Base-by-base conservation (phyloP, 2,113 vertebrate genomes). In the Elephas maximus region DNA sequence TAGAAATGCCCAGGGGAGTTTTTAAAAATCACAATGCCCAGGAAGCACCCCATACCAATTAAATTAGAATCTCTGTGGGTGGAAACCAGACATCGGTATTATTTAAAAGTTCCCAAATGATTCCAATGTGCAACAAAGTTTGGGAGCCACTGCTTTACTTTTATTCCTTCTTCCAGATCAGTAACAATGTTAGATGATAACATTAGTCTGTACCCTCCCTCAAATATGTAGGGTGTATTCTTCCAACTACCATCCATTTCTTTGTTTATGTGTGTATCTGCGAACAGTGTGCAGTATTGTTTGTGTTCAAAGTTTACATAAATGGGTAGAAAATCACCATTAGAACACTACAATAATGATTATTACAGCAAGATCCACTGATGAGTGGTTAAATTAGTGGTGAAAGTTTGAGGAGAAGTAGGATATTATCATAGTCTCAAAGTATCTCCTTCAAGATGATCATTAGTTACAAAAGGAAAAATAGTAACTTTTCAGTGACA, bases 291-390 rank as follows among this genome's bases (percentile, higher is more conserved):
- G 33, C 62, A 87, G 44, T 44, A 48, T 65, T 88, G 18, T 95
- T 77, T 87, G 10, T 84, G 20, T 86, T 88, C 8, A 63, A 53
- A 88, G 37, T 78, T 76, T 74, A 69, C 23, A 24, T 71, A 23
- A 93, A 51, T 82, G 30, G 21, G 44, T 82, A 48, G 76, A 91
- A 95, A 95, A 84, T 96, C 57, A 79, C 51, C 7, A 24, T 91
- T 67, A 79, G n/a, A 71, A 77, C 41, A 57, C 37, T 76, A 48
- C 67, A 86, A 93, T 24, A 90, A 44, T 88, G 83, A 67, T 73
- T 91, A 6, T 82, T 24, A 37, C 1, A 92, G 23, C 30, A 71
- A 23, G 2, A 86, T 53, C 26, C 53, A 65, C 5, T 93, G 45
- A 48, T 88, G 73, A 8, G 67, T 92, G 65, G 60, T 77, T 48